Percentiles rank a stretch among this genome's conserved stretches.
Conservation (phyloP, 2,888 invertebrate genomes). For the Glaucopsyche alexis region DNA sequence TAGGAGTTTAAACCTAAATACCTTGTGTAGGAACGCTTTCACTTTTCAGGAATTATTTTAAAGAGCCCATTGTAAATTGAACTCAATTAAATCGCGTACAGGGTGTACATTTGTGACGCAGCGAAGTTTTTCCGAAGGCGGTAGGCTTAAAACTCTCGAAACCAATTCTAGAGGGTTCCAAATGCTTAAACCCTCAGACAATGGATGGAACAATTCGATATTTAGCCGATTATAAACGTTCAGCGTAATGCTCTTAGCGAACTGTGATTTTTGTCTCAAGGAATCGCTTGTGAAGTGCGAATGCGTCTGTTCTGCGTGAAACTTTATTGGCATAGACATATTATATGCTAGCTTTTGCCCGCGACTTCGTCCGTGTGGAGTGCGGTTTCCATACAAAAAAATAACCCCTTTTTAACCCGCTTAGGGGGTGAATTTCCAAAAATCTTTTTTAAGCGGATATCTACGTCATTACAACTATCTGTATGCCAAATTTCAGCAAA, state of each 20-base stretch:
- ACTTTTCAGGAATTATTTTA: slow-evolving; percentile 78
- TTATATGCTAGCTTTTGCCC: too few relatives aligned
- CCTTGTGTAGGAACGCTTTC: slow-evolving; percentile 77
- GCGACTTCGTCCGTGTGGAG: too few relatives aligned
- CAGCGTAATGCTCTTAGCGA: slow-evolving; percentile 73
- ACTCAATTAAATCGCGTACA: slow-evolving; percentile 48
- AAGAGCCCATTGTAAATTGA: slow-evolving; percentile 46
- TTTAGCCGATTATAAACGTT: slow-evolving; percentile 77
- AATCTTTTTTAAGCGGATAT: too few relatives aligned
- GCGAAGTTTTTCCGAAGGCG: slow-evolving; percentile 65
- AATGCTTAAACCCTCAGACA: slow-evolving; percentile 71
- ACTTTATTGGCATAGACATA: not conserved
- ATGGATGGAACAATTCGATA: slow-evolving; percentile 77
- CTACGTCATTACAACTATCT: too few relatives aligned
- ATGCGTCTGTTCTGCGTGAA: not conserved
- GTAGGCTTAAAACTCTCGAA: slow-evolving; percentile 77
- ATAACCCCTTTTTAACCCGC: too few relatives aligned
- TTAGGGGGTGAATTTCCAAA: too few relatives aligned
- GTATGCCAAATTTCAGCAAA: too few relatives aligned
- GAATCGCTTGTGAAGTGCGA: slow-evolving; percentile 13
- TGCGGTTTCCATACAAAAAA: too few relatives aligned
- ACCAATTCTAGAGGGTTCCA: slow-evolving; percentile 70
- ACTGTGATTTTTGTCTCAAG: slow-evolving; percentile 66
- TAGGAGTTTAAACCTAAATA: slow-evolving; percentile 79
- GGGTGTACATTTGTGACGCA: slow-evolving; percentile 47